Conservation (phyloP, 2,797 vertebrate genomes). For the Cephalopachus bancanus region DNA sequence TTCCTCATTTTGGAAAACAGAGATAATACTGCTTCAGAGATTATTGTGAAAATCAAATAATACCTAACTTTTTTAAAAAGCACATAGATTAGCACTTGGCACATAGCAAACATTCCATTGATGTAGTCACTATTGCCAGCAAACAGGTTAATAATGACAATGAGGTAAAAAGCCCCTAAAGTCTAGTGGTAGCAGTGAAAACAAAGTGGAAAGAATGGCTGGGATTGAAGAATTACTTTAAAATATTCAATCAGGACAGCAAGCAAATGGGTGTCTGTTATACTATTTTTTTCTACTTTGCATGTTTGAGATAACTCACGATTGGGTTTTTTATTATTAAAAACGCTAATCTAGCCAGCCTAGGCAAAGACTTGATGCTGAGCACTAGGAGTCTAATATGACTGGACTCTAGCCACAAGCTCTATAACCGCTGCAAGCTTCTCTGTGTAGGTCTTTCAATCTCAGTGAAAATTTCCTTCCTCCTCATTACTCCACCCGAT, state of each 20-base stretch:
- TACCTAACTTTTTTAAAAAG: neutral
- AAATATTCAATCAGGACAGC: conserved; percentile 6
- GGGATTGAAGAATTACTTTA: conserved; percentile 49
- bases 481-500: neutral
- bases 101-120: neutral
- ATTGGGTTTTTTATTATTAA: neutral
- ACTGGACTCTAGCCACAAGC: conserved; percentile 48
- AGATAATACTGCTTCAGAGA: conserved; percentile 15
- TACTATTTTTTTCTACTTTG: neutral
- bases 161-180: conserved; percentile 55
- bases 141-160: conserved; percentile 45
- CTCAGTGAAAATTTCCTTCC: conserved; percentile 9
- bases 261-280: neutral
- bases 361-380: conserved; percentile 21
- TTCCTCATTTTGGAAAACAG: conserved; percentile 60
- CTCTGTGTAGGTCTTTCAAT: conserved; percentile 32
- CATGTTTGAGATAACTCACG: conserved; percentile 9
- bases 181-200: conserved; percentile 23
- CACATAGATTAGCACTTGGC: neutral
- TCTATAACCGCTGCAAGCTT: conserved; percentile 29
- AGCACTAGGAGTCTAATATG: neutral
- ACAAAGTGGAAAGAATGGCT: conserved; percentile 50
- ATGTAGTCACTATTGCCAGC: conserved; percentile 6
- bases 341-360: conserved; percentile 24
- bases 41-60: conserved; percentile 17